Evolutionary conservation across 2,797 vertebrate genomes (phyloP).

Genomic region (Danio albolineatus): DNA sequence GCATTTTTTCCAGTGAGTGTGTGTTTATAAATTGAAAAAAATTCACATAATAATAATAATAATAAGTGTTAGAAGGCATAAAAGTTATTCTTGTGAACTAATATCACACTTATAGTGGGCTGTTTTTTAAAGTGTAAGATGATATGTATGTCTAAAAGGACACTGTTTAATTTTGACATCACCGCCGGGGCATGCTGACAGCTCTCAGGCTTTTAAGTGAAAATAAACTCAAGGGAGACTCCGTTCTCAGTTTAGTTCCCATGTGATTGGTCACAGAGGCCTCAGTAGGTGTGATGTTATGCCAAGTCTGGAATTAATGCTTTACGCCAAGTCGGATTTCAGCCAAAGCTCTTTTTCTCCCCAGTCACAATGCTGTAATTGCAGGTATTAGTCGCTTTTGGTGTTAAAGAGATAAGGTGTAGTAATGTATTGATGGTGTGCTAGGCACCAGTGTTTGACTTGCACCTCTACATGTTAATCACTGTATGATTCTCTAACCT

Average conservation of each 20-base stretch:
- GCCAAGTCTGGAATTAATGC: constrained; percentile 16
- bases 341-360: constrained; percentile 13
- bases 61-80: too few species aligned
- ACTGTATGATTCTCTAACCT: background rate
- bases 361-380: constrained; percentile 14
- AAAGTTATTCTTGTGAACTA: background rate
- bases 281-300: constrained; percentile 2
- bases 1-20: too few species aligned
- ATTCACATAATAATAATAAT: too few species aligned
- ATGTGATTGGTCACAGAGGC: constrained; percentile 5
- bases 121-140: background rate
- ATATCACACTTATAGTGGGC: background rate
- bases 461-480: background rate
- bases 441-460: background rate
- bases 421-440: background rate
- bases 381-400: constrained; percentile 20
- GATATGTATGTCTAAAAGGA: background rate
- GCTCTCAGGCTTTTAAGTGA: constrained; percentile 13
- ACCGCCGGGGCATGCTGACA: constrained; percentile 8
- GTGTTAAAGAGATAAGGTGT: background rate
- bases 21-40: too few species aligned
- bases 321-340: background rate
- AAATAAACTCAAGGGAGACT: constrained; percentile 19
- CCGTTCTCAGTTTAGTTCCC: constrained; percentile 1
- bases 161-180: background rate